Conservation (phyloP, 2,113 vertebrate genomes). For the Sinosuthora webbiana region DNA sequence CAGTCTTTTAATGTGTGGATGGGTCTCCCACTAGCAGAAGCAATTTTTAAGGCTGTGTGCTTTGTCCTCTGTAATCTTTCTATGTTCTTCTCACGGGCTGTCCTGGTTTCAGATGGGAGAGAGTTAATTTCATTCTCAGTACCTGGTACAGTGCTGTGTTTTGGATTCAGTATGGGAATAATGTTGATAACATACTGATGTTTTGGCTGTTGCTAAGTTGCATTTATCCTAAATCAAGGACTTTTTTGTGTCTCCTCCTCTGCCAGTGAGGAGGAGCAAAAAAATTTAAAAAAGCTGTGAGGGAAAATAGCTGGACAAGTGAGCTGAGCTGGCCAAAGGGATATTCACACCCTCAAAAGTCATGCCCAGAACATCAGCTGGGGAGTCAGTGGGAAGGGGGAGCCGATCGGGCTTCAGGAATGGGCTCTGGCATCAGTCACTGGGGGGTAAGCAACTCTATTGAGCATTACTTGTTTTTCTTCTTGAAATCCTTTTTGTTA, state of each 20-base stretch:
- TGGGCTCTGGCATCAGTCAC: background rate
- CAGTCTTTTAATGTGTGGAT: background rate
- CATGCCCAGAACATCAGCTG: background rate
- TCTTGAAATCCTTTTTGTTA: background rate
- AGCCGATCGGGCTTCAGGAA: accelerated
- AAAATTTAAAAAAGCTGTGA: background rate
- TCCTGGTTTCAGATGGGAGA: background rate
- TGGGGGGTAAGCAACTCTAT: background rate
- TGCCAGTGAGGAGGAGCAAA: background rate
- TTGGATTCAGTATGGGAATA: background rate
- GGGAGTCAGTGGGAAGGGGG: background rate
- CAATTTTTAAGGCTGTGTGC: background rate
- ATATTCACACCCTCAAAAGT: background rate
- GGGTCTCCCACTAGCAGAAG: background rate
- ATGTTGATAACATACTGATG: background rate
- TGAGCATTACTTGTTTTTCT: background rate
- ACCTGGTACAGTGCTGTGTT: background rate
- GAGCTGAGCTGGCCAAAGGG: background rate
- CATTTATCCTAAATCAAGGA: background rate
- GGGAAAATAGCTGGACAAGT: background rate
- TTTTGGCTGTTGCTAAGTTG: background rate
- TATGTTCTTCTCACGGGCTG: background rate
- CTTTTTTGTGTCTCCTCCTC: background rate
- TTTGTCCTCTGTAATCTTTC: background rate
- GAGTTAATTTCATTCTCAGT: background rate